phyloP scores from a whole-genome alignment of 2,888 invertebrate genomes.

The Theretra japonica region DNA sequence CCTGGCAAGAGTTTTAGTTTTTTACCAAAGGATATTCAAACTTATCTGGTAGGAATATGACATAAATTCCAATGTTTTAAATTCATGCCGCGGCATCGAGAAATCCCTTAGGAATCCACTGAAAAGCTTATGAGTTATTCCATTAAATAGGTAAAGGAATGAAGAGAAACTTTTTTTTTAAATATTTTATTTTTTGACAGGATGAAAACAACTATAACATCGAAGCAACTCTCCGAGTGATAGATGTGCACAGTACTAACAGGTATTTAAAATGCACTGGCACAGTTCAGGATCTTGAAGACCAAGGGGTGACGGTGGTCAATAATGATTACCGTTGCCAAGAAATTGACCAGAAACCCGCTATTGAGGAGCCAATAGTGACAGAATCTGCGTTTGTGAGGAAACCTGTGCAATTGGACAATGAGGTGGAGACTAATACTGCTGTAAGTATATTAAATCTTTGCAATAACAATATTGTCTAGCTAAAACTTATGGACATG shows the following conservation, averaged over 20 bases:
- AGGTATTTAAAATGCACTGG: slow-evolving; percentile 64
- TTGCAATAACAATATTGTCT: background rate
- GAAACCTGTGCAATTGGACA: slow-evolving; percentile 65
- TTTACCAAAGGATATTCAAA: too few relatives aligned
- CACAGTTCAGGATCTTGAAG: slow-evolving; percentile 55
- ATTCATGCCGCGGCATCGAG: too few relatives aligned
- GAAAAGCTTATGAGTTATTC: too few relatives aligned
- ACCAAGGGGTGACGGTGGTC: slow-evolving; percentile 51
- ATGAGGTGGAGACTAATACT: slow-evolving; percentile 69
- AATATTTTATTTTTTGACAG: slow-evolving; percentile 51
- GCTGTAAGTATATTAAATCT: slow-evolving; percentile 56
- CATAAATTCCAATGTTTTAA: too few relatives aligned
- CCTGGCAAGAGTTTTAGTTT: too few relatives aligned
- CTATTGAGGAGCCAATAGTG: slow-evolving; percentile 40
- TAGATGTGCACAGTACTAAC: slow-evolving; percentile 49
- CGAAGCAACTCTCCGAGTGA: slow-evolving; percentile 60
- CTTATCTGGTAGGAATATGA: too few relatives aligned
- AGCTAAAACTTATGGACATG: too few relatives aligned
- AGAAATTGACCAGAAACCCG: slow-evolving; percentile 44
- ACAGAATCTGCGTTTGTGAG: slow-evolving; percentile 46
- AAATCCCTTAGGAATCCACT: too few relatives aligned
- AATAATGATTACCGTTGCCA: slow-evolving; percentile 57
- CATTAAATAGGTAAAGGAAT: too few relatives aligned
- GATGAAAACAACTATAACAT: slow-evolving; percentile 58
- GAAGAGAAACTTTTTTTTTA: too few relatives aligned